Base-by-base conservation (phyloP, 2,888 invertebrate species). In the Ornithoptera priamus region DNA sequence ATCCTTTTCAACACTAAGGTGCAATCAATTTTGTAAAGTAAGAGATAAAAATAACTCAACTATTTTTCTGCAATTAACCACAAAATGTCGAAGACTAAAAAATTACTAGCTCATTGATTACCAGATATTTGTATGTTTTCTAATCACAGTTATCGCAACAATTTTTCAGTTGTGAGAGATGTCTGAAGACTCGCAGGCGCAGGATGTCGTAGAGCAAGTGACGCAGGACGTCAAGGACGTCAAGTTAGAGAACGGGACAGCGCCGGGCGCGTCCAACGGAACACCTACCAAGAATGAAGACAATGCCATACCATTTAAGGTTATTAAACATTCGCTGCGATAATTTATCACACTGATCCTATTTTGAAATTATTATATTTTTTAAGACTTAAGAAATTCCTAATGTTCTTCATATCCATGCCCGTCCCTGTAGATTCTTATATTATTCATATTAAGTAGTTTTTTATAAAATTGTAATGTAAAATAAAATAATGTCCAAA, bases 161-260 rank as follows among this genome's bases (percentile, higher is more conserved):
- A 15, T 17, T 24, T 22, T 74, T 22, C 72, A 76, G 73, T 57
- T 61, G 62, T 20, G 71, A 62, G 85, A 76, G 56, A 90, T 91
- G 90, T 86, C 90, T 24, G 88, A 84, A 61, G 82, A 80, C 58
- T 62, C 69, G 46, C 74, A 78, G 65, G 80, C 82, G 71, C 83
- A 84, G 72, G 82, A 81, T 64, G 81, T 84, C 17, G 87, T 91
- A 67, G 87, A 89, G 75, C 85, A 90, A 73, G 87, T 90, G 77
- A 82, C 89, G 62, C 84, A 88, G 80, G 93, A 90, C 75, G 87
- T 94, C 75, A 92, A 93, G 84, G 93, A 93, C 78, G 82, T 94
- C 78, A 94, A 93, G 85, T 79, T 94, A 73, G 93, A 94, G 78
- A 93, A 94, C 75, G 94, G 93, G 57, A 78, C 81, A 65, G 88